These are phyloP conservation scores for Tenthredo scrophulariae DNA, from an alignment of 2,888 invertebrate genomes.

Conservation along the genomic window DNA sequence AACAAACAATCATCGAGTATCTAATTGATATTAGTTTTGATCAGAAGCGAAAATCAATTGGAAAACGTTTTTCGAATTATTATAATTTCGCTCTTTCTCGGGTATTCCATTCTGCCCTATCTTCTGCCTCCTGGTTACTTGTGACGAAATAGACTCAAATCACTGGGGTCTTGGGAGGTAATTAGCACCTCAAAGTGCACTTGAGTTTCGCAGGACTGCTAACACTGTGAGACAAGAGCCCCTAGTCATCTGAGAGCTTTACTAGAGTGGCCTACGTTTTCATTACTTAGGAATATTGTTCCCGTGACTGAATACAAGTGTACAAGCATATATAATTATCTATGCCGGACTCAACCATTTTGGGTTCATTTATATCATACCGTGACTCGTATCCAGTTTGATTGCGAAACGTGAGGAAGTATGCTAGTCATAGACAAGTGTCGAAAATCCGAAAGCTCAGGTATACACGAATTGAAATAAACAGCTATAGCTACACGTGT, in stretches of 20 bases:
- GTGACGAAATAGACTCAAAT: conserved; percentile 36
- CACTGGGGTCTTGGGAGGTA: not conserved
- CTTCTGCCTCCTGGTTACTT: not conserved
- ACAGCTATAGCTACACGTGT: not conserved
- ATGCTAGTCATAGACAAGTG: not conserved
- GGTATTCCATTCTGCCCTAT: not conserved
- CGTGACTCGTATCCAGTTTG: conserved; percentile 8
- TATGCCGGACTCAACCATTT: not conserved
- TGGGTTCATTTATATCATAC: not conserved
- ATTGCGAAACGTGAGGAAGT: not conserved
- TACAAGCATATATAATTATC: not conserved
- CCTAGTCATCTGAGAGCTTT: conserved; percentile 30
- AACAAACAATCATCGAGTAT: not conserved
- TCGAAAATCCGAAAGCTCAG: not conserved
- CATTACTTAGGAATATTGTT: not conserved
- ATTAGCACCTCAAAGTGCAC: conserved; percentile 24
- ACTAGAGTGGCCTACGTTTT: not conserved
- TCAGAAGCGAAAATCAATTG: not conserved
- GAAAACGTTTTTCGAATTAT: not conserved
- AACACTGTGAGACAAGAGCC: conserved; percentile 26
- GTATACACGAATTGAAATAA: not conserved
- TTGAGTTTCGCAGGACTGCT: conserved; percentile 30
- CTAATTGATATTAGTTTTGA: not conserved
- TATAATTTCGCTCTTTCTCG: not conserved
- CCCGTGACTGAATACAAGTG: not conserved